Evolutionary conservation across 2,113 vertebrate species (phyloP).

Genomic region (Halichoerus grypus): DNA sequence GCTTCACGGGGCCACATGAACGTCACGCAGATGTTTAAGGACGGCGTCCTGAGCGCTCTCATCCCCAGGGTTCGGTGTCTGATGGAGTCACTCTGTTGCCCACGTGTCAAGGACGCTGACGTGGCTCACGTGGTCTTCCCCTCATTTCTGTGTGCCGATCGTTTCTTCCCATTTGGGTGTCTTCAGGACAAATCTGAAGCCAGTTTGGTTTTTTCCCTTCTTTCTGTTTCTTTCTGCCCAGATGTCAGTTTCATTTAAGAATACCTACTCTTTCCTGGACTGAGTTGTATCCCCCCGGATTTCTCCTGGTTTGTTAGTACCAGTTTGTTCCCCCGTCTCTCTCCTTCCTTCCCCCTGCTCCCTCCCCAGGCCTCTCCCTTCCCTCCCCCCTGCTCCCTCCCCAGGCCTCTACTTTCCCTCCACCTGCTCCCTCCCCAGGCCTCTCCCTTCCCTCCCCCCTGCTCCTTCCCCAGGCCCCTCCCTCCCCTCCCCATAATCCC

Average conservation of each 20-base stretch:
- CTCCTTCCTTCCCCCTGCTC: accelerated
- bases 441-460: no score
- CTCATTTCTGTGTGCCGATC: background rate
- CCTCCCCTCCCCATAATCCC: no score
- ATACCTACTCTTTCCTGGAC: background rate
- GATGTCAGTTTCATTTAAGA: no score
- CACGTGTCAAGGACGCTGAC: no score
- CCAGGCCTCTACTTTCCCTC: background rate
- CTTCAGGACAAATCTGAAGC: no score
- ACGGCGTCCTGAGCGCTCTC: background rate
- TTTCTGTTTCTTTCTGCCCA: background rate
- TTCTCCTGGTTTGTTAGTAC: no score
- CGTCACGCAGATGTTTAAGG: no score
- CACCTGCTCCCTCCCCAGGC: no score
- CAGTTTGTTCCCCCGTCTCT: accelerated
- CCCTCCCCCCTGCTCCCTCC: accelerated
- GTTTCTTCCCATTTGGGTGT: background rate
- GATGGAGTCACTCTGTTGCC: background rate
- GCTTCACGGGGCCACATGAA: background rate
- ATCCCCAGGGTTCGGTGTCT: accelerated
- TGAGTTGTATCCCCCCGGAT: background rate
- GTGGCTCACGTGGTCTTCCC: background rate
- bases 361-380: background rate
- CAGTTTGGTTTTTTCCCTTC: accelerated
- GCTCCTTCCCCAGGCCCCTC: background rate